Base-by-base conservation (phyloP, 2,888 invertebrate genomes). In the Heliconius ismenius region DNA sequence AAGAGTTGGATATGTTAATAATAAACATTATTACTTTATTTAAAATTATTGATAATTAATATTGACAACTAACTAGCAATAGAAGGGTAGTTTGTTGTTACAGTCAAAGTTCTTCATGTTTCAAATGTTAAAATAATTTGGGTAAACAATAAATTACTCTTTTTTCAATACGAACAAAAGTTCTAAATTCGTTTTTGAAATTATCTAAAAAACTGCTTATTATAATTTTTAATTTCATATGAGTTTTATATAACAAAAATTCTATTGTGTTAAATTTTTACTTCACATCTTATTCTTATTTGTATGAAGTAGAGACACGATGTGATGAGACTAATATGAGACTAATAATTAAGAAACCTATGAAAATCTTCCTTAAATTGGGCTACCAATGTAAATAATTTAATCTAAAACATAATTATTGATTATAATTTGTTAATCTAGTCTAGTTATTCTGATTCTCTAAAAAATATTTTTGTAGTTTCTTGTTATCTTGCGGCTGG, bases 401-500 rank as follows among this genome's bases (percentile, higher is more conserved):
- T 21, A 3, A 49, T 49, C 1, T 10, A 9, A 69, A 54, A n/a
- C 26, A 26, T n/a, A 65, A 64, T 54, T 24, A 54, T 39, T 24
- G 39, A n/a, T 60, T 26, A 76, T 54, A 62, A 18, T 60, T 73
- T 32, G 39, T 76, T 39, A 63, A 24, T 60, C 11, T 62, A 18
- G 9, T n/a, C 3, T 43, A 63, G 60, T 62, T 60, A 70, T 70
- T 58, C 15, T n/a, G 32, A 58, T n/a, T 32, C 62, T 62, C 24
- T 62, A 73, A 73, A 62, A 73, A 18, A 73, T 62, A 73, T 73
- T 21, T 73, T 73, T 73, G 39, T 62, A 73, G 21, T 39, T 62
- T 73, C 73, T 43, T n/a, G 43, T 58, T 58, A 54, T 70, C 69
- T 54, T 54, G 65, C 65, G 54, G 32, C 54, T 70, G 54, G 6